phyloP scores from a whole-genome alignment of 2,797 vertebrate species.

The Sebastes iracundus region DNA sequence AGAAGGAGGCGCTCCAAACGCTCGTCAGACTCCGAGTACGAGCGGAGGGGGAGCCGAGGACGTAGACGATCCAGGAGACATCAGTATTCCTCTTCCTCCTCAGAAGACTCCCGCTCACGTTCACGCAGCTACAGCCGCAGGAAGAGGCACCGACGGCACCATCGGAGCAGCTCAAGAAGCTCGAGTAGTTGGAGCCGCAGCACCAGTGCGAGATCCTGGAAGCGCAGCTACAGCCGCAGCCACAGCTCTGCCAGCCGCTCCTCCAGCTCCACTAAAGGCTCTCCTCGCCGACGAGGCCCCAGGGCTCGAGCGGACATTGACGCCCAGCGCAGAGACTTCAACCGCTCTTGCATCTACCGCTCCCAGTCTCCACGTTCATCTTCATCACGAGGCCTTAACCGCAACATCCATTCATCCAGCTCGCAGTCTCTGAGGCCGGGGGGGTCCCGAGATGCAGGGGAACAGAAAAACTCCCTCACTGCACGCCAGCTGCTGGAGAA shows the following conservation, averaged over 20 bases:
- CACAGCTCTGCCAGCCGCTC: slow-evolving; percentile 92
- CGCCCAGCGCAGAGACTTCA: slow-evolving; percentile 89
- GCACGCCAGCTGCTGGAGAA: slow-evolving; percentile 94
- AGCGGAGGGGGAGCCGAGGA: slow-evolving; percentile 83
- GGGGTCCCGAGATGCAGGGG: slow-evolving; percentile 77
- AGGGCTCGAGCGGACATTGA: slow-evolving; percentile 87
- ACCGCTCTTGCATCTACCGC: slow-evolving; percentile 94
- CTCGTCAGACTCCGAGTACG: slow-evolving; percentile 91
- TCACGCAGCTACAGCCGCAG: slow-evolving; percentile 89
- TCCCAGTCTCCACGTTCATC: slow-evolving; percentile 93
- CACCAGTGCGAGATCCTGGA: slow-evolving; percentile 92
- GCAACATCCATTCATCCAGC: slow-evolving; percentile 72
- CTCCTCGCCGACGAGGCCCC: slow-evolving; percentile 77
- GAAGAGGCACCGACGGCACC: slow-evolving; percentile 84
- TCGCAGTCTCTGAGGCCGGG: slow-evolving; percentile 70
- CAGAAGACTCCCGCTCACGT: slow-evolving; percentile 90
- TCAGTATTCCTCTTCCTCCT: slow-evolving; percentile 89
- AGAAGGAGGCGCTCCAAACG: slow-evolving; percentile 87
- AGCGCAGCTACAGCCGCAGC: slow-evolving; percentile 92
- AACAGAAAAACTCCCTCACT: slow-evolving; percentile 91
- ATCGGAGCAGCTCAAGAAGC: slow-evolving; percentile 84
- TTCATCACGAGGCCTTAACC: slow-evolving; percentile 74
- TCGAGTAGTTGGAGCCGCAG: slow-evolving; percentile 91
- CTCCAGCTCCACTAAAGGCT: slow-evolving; percentile 83
- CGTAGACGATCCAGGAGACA: slow-evolving; percentile 87